phyloP scores from a whole-genome alignment of 2,113 vertebrate species.

The Dolichallabes microphthalmus region DNA sequence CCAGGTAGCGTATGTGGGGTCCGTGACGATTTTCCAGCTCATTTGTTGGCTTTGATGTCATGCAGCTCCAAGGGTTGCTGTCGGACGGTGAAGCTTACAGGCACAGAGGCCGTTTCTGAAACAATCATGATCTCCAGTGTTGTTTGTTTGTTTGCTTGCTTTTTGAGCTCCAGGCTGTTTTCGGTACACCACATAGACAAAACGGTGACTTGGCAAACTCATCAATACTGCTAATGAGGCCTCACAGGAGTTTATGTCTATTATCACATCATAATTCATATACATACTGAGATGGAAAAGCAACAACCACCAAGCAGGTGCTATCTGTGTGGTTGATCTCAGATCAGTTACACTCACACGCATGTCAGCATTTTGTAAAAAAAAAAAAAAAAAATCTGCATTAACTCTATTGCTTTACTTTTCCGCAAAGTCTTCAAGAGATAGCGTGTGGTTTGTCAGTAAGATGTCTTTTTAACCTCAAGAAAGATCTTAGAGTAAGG shows the following conservation, averaged over 20 bases:
- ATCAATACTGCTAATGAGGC: neutral
- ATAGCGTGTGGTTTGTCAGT: neutral
- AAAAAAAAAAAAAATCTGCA: neutral
- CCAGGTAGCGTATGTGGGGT: neutral
- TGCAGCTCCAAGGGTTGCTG: neutral
- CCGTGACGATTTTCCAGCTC: neutral
- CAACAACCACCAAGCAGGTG: neutral
- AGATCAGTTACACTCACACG: too few relatives aligned
- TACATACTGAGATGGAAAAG: neutral
- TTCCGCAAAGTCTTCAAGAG: neutral
- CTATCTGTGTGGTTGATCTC: neutral
- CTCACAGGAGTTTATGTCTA: neutral
- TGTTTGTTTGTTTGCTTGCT: neutral
- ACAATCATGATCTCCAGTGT: neutral
- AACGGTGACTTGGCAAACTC: neutral
- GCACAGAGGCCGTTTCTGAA: neutral
- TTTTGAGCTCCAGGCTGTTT: neutral
- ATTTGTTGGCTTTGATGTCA: neutral
- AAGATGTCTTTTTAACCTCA: neutral
- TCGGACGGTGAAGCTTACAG: neutral
- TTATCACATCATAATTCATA: neutral
- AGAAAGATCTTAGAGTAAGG: neutral
- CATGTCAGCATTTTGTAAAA: neutral
- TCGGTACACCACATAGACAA: neutral
- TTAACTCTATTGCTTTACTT: neutral